phyloP scores from a whole-genome alignment of 1,140 invertebrate species.

The Drosophila ficusphila region DNA sequence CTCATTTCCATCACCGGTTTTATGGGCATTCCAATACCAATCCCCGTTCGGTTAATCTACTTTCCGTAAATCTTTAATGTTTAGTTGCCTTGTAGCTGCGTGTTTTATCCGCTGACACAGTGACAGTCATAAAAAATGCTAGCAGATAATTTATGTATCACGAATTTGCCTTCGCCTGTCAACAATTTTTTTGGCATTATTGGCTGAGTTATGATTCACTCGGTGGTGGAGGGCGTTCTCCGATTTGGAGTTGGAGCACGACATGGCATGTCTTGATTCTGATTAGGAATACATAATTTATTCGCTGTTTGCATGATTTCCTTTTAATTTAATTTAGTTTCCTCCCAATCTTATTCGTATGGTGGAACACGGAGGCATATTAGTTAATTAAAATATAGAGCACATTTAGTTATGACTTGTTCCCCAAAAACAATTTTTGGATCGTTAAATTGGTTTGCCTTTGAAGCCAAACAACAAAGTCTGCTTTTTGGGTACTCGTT shows the following conservation, averaged over 20 bases:
- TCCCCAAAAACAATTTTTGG: neutral
- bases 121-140: slow-evolving; percentile 68
- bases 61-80: slow-evolving; percentile 71
- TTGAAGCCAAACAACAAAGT: neutral
- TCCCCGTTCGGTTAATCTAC: slow-evolving; percentile 17
- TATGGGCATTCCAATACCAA: slow-evolving; percentile 23
- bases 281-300: slow-evolving; percentile 78
- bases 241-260: slow-evolving; percentile 33
- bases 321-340: slow-evolving; percentile 40
- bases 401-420: neutral
- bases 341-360: slow-evolving; percentile 5
- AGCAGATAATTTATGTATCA: slow-evolving; percentile 54
- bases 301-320: slow-evolving; percentile 58
- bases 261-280: slow-evolving; percentile 39
- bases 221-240: neutral
- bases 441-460: no score
- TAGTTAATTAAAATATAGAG: slow-evolving; percentile 28
- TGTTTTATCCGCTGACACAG: slow-evolving; percentile 47
- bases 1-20: slow-evolving; percentile 27
- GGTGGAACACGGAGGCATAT: neutral
- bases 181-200: slow-evolving; percentile 52
- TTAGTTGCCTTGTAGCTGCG: slow-evolving; percentile 24
- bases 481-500: slow-evolving; percentile 9
- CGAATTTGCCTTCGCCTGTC: slow-evolving; percentile 50
- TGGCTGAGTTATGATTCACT: slow-evolving; percentile 39